Base-by-base conservation (phyloP, 2,113 vertebrate species). In the Pomatostomus ruficeps region DNA sequence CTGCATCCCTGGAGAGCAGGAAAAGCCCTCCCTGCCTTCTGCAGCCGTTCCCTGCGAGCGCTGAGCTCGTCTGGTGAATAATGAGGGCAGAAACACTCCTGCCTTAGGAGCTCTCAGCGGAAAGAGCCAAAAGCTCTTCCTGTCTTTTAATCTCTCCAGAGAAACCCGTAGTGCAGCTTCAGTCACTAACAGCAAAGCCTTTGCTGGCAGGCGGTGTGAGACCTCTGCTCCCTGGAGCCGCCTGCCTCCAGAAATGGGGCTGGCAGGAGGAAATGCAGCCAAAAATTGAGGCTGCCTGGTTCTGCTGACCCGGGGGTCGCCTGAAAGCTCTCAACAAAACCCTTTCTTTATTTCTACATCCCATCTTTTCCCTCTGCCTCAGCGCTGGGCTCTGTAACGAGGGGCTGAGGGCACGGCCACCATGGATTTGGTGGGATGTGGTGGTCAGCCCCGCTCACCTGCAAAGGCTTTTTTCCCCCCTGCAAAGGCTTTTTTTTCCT, bases 151-250 rank as follows among this genome's bases (percentile, higher is more conserved):
- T 62, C 72, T 76, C 73, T 93, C 85, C 63, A 2, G 2, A 71
- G 51, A 79, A 85, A 80, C 67, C 55, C 67, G n/a, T 46, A 80
- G 85, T 6, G 48, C 79, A 95, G 90, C 85, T 96, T 85, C 79
- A 83, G 58, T 36, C 63, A 49, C 93, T 85, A 79, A 90, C 77
- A 88, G 88, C 72, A 58, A 85, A 83, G 33, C 33, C 82, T 94
- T 48, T 76, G 33, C 78, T 70, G 15, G 62, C 51, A 40, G 59
- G 17, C 28, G 28, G 40, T 35, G 66, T 19, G 78, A 73, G 68
- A 68, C 49, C 38, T 79, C 74, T 85, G 58, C 43, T 86, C 78
- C 54, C 66, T 38, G 62, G 40, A 75, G 35, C 92, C 31, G 5
- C 49, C 48, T 61, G 45, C 63, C 63, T 80, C 42, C 66, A 7